Percentiles rank a stretch among this genome's conserved stretches.
phyloP scores from a whole-genome alignment of 2,888 invertebrate genomes.

The Trichacis sp. region DNA sequence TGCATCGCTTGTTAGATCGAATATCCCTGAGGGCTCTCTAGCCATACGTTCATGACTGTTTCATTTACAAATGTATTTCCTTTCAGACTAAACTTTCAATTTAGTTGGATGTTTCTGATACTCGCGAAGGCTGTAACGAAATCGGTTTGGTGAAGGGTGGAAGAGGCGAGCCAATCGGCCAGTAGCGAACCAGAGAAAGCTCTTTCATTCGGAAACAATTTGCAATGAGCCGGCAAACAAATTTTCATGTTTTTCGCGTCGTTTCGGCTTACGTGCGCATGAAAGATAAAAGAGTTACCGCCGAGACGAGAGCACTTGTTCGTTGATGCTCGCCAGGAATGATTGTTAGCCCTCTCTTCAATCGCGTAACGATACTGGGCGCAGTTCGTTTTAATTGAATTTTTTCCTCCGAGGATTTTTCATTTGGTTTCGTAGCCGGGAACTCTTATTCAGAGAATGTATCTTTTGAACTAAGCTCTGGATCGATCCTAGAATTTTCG shows the following conservation, averaged over 20 bases:
- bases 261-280: no score
- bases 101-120: constrained; percentile 60
- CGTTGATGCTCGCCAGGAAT: constrained; percentile 19
- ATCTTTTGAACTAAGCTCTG: no score
- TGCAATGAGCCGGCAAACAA: constrained; percentile 31
- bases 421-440: no score
- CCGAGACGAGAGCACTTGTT: constrained; percentile 12
- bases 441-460: no score
- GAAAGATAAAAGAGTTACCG: constrained; percentile 27
- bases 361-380: constrained; percentile 4
- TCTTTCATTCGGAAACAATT: constrained; percentile 43
- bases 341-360: constrained; percentile 28
- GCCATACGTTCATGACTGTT: constrained; percentile 64
- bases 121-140: constrained; percentile 39
- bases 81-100: constrained; percentile 65
- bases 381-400: constrained; percentile 14
- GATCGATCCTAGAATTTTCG: no score
- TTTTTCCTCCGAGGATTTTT: constrained; percentile 2
- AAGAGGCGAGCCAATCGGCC: constrained; percentile 37
- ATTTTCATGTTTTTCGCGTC: constrained; percentile 37
- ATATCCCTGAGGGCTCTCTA: constrained; percentile 56
- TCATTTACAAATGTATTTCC: constrained; percentile 68
- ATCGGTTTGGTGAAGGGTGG: constrained; percentile 21
- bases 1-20: constrained; percentile 58
- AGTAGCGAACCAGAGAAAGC: constrained; percentile 40